Evolutionary conservation across 2,888 invertebrate genomes (phyloP), one percentile per base, ranked within the genome.

Genomic region (Nasonovia ribisnigri): DNA sequence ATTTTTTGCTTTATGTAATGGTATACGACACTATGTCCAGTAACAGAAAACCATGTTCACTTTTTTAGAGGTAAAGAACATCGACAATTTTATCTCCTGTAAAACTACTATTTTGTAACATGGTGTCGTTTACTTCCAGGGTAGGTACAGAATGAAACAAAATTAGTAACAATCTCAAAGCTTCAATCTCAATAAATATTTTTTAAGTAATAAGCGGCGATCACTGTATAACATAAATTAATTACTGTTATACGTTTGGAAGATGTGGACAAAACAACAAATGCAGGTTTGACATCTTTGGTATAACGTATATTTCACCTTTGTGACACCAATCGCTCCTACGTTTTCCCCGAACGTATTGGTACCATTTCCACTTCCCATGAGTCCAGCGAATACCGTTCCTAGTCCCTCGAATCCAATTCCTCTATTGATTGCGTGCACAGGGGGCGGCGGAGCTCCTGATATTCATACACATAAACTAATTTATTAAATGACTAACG

Each of bases 321-420:
- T 97, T 3, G 98, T 98, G 2, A 98, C 97, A 60, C 98, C 98
- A 95, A 98, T 98, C 3, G 98, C 98, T 0, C 98, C 98, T 86
- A 98, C 98, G 95, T 98, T 98, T 95, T 98, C 98, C 91, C 98
- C 98, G 95, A 98, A 98, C 6, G 98, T 98, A 95, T 98, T 98
- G 89, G 98, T 98, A 0, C 98, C 98, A 95, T 98, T 98, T 1
- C 98, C 98, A 54, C 97, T 97, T 20, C 98, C 98, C 97, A 98
- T 98, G 10, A 98, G 96, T 0, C 98, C 98, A 0, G 98, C 98
- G 87, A 98, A 96, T 94, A 98, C 96, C 0, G 98, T 98, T n/a
- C 98, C 98, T 0, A 98, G 96, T 0, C 98, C 98, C 96, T 98
- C 98, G 0, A 98, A 97, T 67, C 97, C 97, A 77, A 98, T 97